Evolutionary conservation across 2,113 vertebrate genomes (phyloP), one percentile per base, ranked within the genome.

Genomic region (Ictalurus punctatus): DNA sequence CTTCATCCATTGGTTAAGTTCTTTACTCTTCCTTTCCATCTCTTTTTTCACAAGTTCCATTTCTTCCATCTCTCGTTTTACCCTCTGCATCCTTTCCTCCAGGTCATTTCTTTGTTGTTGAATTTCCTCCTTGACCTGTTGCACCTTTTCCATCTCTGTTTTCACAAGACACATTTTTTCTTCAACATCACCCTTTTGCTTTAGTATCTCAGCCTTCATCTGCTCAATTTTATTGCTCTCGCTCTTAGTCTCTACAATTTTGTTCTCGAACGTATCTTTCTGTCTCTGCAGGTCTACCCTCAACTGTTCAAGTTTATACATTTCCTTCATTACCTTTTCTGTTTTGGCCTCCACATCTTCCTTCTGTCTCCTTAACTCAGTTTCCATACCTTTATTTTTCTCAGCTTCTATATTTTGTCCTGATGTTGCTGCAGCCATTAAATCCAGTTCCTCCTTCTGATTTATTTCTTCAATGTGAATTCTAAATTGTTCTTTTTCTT

Each of bases 21-120:
- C 91, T 83, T 73, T 90, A 54, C 65, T 86, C 27, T 91, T 88
- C 44, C 82, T 80, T 59, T 89, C 89, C 82, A 93, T 81, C 82
- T 92, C 92, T 89, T 86, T 89, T 90, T 90, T 90, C 54, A 89
- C 85, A 44, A 92, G 78, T 58, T 92, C 91, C 85, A 93, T 89
- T 82, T 91, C 89, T 85, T 27, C 83, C 37, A 88, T 90, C 27
- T 93, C 90, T 44, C 73, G 69, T 73, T 91, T 90, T 52, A 83
- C 76, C 52, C 80, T 85, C 17, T 88, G 83, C 80, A 87, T 87
- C 59, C 56, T 92, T 80, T 83, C 85, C 14, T 91, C 92, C 54
- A 89, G 34, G 54, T 91, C 90, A 58, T 89, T 61, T 90, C 44
- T 91, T 78, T 92, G 88, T 83, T 67, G 86, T 83, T 91, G 83